phyloP scores from a whole-genome alignment of 2,113 vertebrate genomes.

The Notechis scutatus region DNA sequence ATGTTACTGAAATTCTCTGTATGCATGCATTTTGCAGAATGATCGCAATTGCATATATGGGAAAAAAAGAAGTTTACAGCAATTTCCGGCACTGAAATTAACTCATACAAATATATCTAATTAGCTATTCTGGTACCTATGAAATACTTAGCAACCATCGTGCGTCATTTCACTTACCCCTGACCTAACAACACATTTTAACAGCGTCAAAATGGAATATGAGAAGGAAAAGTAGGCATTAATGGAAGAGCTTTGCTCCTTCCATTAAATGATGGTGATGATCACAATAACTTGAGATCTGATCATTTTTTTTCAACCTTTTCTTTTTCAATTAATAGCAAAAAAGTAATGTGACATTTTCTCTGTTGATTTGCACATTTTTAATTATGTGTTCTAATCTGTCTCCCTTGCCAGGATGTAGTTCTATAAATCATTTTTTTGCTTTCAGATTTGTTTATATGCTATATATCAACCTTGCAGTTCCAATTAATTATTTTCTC shows the following conservation, averaged over 20 bases:
- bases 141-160: background rate
- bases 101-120: conserved; percentile 8
- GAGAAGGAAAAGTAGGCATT: background rate
- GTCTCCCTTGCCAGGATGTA: conserved; percentile 15
- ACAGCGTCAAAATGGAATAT: background rate
- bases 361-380: conserved; percentile 42
- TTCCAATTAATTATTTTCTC: conserved; percentile 42
- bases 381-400: conserved; percentile 40
- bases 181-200: background rate
- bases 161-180: background rate
- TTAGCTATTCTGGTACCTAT: background rate
- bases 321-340: conserved; percentile 25
- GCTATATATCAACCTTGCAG: background rate
- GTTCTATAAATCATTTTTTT: conserved; percentile 31
- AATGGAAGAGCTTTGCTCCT: background rate
- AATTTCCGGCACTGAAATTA: background rate
- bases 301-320: conserved; percentile 3
- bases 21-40: background rate
- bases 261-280: background rate
- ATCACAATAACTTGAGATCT: background rate
- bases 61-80: background rate
- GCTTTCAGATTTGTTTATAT: conserved; percentile 29
- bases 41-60: accelerated
- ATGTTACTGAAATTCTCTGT: background rate
- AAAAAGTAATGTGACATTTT: conserved; percentile 25